phyloP scores from a whole-genome alignment of 2,888 invertebrate genomes.

The Ennomos fuscantarius region DNA sequence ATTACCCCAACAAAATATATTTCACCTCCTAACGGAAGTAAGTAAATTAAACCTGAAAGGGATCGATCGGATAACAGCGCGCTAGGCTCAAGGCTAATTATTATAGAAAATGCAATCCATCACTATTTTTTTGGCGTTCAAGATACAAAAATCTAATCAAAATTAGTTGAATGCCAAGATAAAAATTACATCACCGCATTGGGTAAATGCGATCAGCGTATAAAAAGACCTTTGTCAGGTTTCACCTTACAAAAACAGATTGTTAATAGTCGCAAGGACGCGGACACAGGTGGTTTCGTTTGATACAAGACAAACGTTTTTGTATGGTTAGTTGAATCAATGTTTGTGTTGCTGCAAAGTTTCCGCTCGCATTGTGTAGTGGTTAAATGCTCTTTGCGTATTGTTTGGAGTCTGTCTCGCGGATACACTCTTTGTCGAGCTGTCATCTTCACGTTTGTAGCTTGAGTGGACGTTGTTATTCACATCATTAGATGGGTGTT shows the following conservation, averaged over 20 bases:
- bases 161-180: slow-evolving; percentile 43
- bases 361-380: slow-evolving; percentile 24
- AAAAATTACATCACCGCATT: slow-evolving; percentile 54
- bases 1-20: too few relatives aligned
- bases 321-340: slow-evolving; percentile 32
- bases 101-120: too few relatives aligned
- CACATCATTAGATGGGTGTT: too few relatives aligned
- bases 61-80: too few relatives aligned
- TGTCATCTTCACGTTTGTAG: slow-evolving; percentile 3
- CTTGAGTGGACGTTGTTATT: not conserved
- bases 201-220: slow-evolving; percentile 50
- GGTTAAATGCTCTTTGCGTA: too few relatives aligned
- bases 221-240: slow-evolving; percentile 63
- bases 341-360: slow-evolving; percentile 29
- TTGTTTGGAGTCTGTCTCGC: slow-evolving; percentile 22
- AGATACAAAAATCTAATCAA: slow-evolving; percentile 22
- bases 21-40: too few relatives aligned
- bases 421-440: slow-evolving; percentile 3
- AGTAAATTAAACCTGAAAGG: too few relatives aligned
- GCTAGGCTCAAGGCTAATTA: too few relatives aligned
- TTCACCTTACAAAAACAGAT: slow-evolving; percentile 61
- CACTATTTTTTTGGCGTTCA: not conserved
- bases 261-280: slow-evolving; percentile 60
- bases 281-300: slow-evolving; percentile 50
- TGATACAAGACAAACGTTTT: slow-evolving; percentile 23